Conservation (phyloP, 2,797 vertebrate genomes). For the Philypnodon macrostomus region DNA sequence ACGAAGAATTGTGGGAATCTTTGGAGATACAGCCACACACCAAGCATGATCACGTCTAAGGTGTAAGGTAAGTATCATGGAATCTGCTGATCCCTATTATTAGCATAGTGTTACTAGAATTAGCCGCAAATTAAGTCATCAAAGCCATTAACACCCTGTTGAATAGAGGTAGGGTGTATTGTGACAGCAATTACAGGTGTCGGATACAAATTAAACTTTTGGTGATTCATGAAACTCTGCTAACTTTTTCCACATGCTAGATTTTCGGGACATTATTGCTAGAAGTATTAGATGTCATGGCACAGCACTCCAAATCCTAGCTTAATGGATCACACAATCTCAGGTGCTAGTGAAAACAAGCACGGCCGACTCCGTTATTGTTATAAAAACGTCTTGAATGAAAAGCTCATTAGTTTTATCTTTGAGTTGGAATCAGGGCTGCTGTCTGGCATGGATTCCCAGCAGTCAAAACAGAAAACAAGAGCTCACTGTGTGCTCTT, state of each 20-base stretch:
- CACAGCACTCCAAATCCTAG: constrained; percentile 50
- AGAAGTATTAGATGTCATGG: constrained; percentile 7
- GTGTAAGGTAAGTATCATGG: constrained; percentile 39
- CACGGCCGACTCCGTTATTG: constrained; percentile 69
- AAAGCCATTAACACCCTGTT: constrained; percentile 30
- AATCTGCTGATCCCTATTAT: constrained; percentile 48
- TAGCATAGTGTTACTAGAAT: constrained; percentile 47
- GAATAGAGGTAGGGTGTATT: constrained; percentile 14
- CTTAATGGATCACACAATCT: constrained; percentile 65
- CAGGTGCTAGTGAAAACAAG: constrained; percentile 60
- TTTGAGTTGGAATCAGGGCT: constrained; percentile 73
- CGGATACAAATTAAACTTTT: constrained; percentile 24
- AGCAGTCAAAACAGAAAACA: constrained; percentile 81
- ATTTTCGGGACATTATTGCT: constrained; percentile 2
- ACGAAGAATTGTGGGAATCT: constrained; percentile 49
- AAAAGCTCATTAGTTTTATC: constrained; percentile 78
- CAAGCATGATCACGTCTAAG: constrained; percentile 33
- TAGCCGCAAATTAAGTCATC: constrained; percentile 51
- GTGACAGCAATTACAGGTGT: constrained; percentile 29
- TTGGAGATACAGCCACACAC: constrained; percentile 15
- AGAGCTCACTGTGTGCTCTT: constrained; percentile 77
- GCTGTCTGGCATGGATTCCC: constrained; percentile 74
- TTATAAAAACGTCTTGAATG: constrained; percentile 69
- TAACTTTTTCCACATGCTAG: constrained; percentile 10
- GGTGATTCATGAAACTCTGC: constrained; percentile 8